phyloP scores from a whole-genome alignment of 1,140 invertebrate species.

The Probaryconus sp. region DNA sequence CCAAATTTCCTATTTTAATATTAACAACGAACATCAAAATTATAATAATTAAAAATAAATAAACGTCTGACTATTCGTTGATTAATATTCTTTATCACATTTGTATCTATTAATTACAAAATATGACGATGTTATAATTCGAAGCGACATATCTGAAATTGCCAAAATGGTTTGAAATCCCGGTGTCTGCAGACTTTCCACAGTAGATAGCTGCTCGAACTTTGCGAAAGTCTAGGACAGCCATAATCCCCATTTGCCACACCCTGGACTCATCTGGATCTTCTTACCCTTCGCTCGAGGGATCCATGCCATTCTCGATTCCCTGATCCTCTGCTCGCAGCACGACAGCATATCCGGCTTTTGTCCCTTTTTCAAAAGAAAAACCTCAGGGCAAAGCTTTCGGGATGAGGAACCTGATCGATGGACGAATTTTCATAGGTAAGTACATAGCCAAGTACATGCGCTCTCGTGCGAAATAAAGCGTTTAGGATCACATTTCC shows the following conservation, averaged over 20 bases:
- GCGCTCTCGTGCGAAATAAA: slow-evolving; percentile 6
- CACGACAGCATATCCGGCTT: slow-evolving; percentile 55
- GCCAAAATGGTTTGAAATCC: slow-evolving; percentile 31
- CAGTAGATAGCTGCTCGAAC: slow-evolving; percentile 65
- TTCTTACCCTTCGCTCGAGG: slow-evolving; percentile 53
- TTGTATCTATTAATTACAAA: slow-evolving; percentile 7
- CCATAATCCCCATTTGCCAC: slow-evolving; percentile 71
- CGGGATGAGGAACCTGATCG: slow-evolving; percentile 48
- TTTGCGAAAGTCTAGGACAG: slow-evolving; percentile 62
- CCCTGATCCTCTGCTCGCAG: slow-evolving; percentile 48
- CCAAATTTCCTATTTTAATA: too few species aligned
- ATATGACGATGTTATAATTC: slow-evolving; percentile 6
- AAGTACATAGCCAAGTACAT: slow-evolving; percentile 17
- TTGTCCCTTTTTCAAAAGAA: slow-evolving; percentile 56
- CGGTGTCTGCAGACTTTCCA: slow-evolving; percentile 48
- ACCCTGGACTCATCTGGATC: slow-evolving; percentile 63
- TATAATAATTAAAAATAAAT: too few species aligned
- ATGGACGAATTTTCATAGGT: slow-evolving; percentile 58
- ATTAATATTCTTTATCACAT: neutral
- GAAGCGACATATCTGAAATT: slow-evolving; percentile 21
- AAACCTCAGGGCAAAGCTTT: slow-evolving; percentile 47
- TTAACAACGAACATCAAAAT: too few species aligned
- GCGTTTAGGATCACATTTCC: neutral
- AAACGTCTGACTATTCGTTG: too few species aligned
- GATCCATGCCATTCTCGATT: slow-evolving; percentile 47